Evolutionary conservation across 1,140 invertebrate species (phyloP), one percentile per base, ranked within the genome.

Genomic region (Cydia pomonella): DNA sequence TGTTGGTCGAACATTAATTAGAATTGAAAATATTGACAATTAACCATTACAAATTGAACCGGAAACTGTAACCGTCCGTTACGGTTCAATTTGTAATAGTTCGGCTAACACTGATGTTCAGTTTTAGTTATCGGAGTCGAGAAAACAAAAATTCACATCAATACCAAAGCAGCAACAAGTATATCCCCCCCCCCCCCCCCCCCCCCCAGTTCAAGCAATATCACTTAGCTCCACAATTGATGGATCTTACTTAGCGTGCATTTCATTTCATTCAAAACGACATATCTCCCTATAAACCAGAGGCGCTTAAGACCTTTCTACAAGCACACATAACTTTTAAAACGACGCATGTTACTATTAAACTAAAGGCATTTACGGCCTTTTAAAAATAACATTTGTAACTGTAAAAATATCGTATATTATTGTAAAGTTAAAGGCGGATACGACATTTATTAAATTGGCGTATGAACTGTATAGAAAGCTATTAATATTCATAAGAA

Each of bases 401-500:
- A 10, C n/a, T 59, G n/a, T 59, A 12, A 59, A 59, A 59, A 10
- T 44, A 9, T 23, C 53, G 21, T 59, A 59, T 12, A 1, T 2
- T n/a, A 23, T 2, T 59, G 7, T 23, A 23, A 59, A 59, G n/a
- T 1, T 59, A 23, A 3, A 10, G 53, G 53, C 18, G n/a, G 53
- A 3, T 59, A 59, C 6, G 53, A 59, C 53, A 3, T 59, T 23
- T 23, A 7, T 6, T 2, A 12, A 59, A 18, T 59, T 9, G 21
- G n/a, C n/a, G 50, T 12, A 12, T 59, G 12, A 59, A 23, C 18
- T 23, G 7, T 23, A 59, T 59, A 23, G 53, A 59, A 21, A 23
- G 53, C 21, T 21, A 59, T 59, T 59, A 59, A 59, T 59, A 59
- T 59, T 59, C 53, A 59, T 59, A 59, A 59, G 53, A 59, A 59